Percentiles rank a stretch among this genome's conserved stretches.
These are phyloP conservation scores for Psittacula cyanocephala DNA, from an alignment of 2,113 vertebrate species.

Conservation along the genomic window DNA sequence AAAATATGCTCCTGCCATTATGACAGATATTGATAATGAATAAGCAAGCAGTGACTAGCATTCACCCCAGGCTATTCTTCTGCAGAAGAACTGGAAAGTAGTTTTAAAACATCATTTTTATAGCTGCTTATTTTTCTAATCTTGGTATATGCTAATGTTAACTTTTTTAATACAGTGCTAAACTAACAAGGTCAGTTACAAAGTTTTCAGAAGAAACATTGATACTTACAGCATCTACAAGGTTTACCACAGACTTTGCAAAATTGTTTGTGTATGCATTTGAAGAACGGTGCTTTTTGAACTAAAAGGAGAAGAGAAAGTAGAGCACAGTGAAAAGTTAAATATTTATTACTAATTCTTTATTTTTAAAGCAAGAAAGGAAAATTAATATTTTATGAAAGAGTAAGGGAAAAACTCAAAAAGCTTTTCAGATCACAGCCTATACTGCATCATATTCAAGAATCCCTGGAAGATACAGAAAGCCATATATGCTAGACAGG, in stretches of 20 bases:
- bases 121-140: not conserved
- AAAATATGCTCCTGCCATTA: not conserved
- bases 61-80: not conserved
- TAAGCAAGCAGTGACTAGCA: not conserved
- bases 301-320: conserved; percentile 74
- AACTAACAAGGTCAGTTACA: not conserved
- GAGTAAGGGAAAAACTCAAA: not conserved
- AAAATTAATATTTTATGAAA: not conserved
- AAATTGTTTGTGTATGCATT: conserved; percentile 86
- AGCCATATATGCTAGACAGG: not conserved
- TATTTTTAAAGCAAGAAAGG: not conserved
- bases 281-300: conserved; percentile 83
- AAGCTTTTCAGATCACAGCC: not conserved
- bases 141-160: not conserved
- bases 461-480: not conserved
- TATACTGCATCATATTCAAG: not conserved
- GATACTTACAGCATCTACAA: conserved; percentile 94
- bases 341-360: conserved; percentile 3
- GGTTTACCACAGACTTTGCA: conserved; percentile 96
- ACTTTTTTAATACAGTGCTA: not conserved
- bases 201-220: not conserved
- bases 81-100: not conserved
- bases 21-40: not conserved
- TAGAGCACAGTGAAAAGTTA: conserved; percentile 10
- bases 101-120: not conserved